Conservation (phyloP, 2,113 vertebrate species). For the Camelus bactrianus region DNA sequence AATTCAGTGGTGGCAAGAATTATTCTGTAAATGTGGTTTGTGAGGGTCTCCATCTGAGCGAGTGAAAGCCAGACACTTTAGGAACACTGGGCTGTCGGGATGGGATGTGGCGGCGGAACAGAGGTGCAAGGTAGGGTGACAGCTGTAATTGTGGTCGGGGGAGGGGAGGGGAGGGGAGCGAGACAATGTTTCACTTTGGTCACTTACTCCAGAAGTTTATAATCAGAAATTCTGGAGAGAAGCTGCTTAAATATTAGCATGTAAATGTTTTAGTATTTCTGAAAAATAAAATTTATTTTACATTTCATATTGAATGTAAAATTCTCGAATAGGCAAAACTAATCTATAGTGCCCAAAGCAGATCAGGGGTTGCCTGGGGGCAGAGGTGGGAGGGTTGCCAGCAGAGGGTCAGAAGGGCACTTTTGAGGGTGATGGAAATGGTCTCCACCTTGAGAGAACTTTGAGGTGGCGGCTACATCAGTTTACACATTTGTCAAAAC, state of each 20-base stretch:
- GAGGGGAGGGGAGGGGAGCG: rapidly evolving
- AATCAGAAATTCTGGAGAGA: background rate
- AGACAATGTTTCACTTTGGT: background rate
- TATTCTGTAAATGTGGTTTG: background rate
- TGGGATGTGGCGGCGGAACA: no score
- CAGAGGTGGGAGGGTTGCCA: background rate
- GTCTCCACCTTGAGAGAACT: background rate
- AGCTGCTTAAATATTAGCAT: background rate
- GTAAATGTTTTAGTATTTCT: background rate
- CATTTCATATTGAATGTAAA: background rate
- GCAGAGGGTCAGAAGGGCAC: no score
- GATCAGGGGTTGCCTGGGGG: background rate
- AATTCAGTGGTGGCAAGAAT: background rate
- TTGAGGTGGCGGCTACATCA: background rate
- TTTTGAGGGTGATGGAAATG: background rate
- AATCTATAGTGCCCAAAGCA: background rate
- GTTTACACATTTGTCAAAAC: background rate
- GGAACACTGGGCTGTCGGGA: background rate
- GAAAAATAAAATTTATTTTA: slow-evolving; percentile 23
- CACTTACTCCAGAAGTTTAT: background rate
- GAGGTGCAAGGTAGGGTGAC: background rate
- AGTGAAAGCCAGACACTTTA: background rate
- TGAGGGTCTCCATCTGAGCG: background rate
- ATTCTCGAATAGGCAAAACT: background rate
- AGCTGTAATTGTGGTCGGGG: background rate